Percentiles rank a stretch among this genome's conserved stretches.
Evolutionary conservation across 2,797 vertebrate species (phyloP).

Genomic region (Acestrorhynchus altus): DNA sequence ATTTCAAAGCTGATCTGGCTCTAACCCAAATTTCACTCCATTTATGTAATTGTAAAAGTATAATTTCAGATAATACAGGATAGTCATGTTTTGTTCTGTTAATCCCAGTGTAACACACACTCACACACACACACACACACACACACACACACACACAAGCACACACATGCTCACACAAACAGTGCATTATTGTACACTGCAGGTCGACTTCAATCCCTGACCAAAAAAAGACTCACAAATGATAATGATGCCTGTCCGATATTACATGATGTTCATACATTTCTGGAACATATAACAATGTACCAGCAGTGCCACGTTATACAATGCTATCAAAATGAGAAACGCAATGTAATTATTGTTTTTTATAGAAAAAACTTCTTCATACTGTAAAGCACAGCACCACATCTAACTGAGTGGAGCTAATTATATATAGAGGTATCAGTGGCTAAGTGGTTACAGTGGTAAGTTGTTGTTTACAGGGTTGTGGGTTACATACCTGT

Average conservation of each 20-base stretch:
- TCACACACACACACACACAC: no score
- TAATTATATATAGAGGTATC: no score
- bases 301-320: no score
- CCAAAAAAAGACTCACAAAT: not conserved
- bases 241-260: not conserved
- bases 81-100: not conserved
- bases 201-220: not conserved
- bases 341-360: no score
- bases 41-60: conserved; percentile 8
- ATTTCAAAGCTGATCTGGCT: conserved; percentile 28
- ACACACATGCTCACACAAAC: not conserved
- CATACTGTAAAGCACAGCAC: no score
- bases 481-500: no score
- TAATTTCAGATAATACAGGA: conserved; percentile 9
- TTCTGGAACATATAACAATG: no score
- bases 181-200: not conserved
- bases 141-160: not conserved
- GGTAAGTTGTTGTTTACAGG: no score
- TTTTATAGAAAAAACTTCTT: no score
- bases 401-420: no score
- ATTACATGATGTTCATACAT: not conserved
- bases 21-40: conserved; percentile 30
- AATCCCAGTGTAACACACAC: not conserved
- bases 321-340: no score
- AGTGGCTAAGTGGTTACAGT: no score